Conservation (phyloP, 2,888 invertebrate species). For the Nemotelus nigrinus region DNA sequence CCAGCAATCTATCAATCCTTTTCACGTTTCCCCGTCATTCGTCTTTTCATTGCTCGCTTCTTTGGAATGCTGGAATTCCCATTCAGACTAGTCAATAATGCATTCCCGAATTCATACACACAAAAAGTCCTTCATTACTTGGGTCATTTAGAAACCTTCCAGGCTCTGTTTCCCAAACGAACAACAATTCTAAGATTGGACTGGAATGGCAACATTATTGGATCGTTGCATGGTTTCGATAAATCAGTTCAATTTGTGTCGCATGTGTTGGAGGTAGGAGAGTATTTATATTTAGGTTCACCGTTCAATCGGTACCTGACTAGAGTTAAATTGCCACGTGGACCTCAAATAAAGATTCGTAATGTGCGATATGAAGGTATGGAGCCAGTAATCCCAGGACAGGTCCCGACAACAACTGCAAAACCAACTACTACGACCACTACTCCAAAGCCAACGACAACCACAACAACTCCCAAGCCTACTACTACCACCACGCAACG, state of each 20-base stretch:
- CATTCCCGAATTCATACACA: slow-evolving; percentile 74
- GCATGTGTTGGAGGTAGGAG: slow-evolving; percentile 74
- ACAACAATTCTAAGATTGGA: slow-evolving; percentile 74
- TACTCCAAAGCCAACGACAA: slow-evolving; percentile 53
- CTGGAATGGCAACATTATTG: slow-evolving; percentile 77
- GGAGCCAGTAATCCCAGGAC: slow-evolving; percentile 54
- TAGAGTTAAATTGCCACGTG: slow-evolving; percentile 69
- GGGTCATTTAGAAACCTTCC: slow-evolving; percentile 71
- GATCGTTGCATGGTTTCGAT: slow-evolving; percentile 73
- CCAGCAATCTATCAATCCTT: slow-evolving; percentile 69
- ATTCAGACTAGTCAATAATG: slow-evolving; percentile 71
- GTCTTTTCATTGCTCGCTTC: slow-evolving; percentile 73
- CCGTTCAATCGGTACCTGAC: slow-evolving; percentile 75
- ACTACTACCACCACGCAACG: slow-evolving; percentile 50
- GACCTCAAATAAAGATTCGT: slow-evolving; percentile 58
- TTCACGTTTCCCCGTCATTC: slow-evolving; percentile 70
- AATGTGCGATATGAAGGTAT: slow-evolving; percentile 62
- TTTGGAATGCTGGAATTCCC: slow-evolving; percentile 71
- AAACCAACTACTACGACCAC: slow-evolving; percentile 53
- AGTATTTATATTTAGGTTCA: slow-evolving; percentile 73
- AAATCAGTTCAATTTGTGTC: slow-evolving; percentile 68
- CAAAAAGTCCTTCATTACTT: slow-evolving; percentile 74
- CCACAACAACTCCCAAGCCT: slow-evolving; percentile 38
- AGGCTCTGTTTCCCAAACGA: slow-evolving; percentile 63
- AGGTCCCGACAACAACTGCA: slow-evolving; percentile 53